Base-by-base conservation (phyloP, 2,888 invertebrate species). In the Chesias legatella region DNA sequence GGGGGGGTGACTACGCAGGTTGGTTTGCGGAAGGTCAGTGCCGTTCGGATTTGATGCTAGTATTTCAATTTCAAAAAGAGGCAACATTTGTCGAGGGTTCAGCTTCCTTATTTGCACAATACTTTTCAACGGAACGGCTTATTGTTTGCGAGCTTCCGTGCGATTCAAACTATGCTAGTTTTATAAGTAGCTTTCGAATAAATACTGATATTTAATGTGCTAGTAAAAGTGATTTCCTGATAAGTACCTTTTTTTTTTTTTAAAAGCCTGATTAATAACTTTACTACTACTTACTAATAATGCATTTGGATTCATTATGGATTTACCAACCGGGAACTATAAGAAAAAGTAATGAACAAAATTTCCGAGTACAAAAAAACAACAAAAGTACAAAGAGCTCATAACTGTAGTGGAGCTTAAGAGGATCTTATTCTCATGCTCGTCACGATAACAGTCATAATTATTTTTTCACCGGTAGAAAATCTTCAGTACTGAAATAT, bases 71-170 rank as follows among this genome's bases (percentile, higher is more conserved):
- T 67, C 62, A 64, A 74, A 72, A 72, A 69, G 63, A 68, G 58
- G 58, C 67, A 68, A 67, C 72, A 79, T 78, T 75, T 66, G 65
- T 62, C 43, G 66, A 71, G 77, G 67, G 73, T 63, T 64, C 66
- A 60, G 52, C 60, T 66, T 78, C 82, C 81, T 72, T 83, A 72
- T 84, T 82, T 83, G 75, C 73, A 57, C 72, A 72, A 75, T 79
- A 77, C 81, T 80, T 75, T 79, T 76, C 77, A 81, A 83, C 79
- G 79, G 68, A 69, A 72, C 56, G 50, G 51, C 47, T 58, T 62
- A 78, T 77, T 82, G 83, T 81, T 79, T 74, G 74, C 47, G 27
- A 31, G 40, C 67, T 53, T 36, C 43, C 58, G 49, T 51, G 58
- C 51, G 39, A 41, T 55, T 49, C 62, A 56, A 53, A 56, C 52